These are phyloP conservation scores for Temnothorax rugatulus DNA, from an alignment of 2,888 invertebrate species.

Conservation along the genomic window DNA sequence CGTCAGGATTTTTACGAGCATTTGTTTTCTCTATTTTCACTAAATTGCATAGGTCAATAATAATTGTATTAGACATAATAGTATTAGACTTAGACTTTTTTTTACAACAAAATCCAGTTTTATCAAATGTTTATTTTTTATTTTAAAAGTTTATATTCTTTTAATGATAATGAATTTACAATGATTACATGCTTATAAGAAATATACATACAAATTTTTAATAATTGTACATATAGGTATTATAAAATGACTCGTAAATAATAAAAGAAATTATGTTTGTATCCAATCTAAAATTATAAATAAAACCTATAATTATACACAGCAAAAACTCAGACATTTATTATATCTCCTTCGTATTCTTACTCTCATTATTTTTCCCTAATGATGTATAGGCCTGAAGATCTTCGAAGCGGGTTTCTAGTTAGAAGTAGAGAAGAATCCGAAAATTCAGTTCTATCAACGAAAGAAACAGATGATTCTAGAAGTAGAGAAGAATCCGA, in stretches of 20 bases:
- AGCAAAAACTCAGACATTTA: too few relatives aligned
- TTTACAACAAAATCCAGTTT: background rate
- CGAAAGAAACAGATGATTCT: background rate
- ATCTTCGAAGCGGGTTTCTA: conserved; percentile 1
- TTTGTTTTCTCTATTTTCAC: background rate
- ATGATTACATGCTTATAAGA: background rate
- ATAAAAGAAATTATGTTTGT: background rate
- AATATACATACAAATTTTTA: background rate
- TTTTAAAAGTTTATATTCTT: background rate
- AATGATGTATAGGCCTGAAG: background rate
- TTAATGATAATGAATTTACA: background rate
- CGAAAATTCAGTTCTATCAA: background rate
- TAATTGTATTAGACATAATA: background rate
- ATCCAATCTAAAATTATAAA: too few relatives aligned
- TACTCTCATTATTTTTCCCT: background rate
- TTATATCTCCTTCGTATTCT: background rate
- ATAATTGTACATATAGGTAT: conserved; percentile 26
- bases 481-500: too few relatives aligned
- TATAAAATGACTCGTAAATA: conserved; percentile 12
- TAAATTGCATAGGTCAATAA: conserved; percentile 3
- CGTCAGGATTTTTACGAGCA: background rate
- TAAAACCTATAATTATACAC: too few relatives aligned
- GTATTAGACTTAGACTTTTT: background rate
- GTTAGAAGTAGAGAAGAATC: background rate
- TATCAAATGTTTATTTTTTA: background rate